These are phyloP conservation scores for Holcopasites calliopsidis DNA, from an alignment of 1,140 invertebrate species.

Conservation along the genomic window DNA sequence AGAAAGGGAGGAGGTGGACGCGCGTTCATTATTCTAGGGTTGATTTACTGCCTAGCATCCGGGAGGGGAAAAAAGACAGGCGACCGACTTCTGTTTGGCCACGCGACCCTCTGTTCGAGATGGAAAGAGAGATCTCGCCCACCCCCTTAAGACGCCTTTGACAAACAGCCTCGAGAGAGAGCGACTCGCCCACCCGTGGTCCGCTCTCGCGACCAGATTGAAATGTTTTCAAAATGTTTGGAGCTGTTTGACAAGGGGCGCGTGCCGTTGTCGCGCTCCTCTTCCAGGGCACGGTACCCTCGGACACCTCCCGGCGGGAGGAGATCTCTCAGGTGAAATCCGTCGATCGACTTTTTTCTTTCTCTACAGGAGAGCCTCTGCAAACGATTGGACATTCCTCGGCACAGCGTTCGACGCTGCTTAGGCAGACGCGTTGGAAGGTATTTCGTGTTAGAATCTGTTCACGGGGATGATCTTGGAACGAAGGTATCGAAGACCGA, in stretches of 20 bases:
- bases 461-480: too few relatives aligned
- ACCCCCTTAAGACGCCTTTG: conserved; percentile 32
- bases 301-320: neutral
- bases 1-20: neutral
- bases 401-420: too few relatives aligned
- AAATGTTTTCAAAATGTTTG: conserved; percentile 73
- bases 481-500: too few relatives aligned
- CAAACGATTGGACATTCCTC: too few relatives aligned
- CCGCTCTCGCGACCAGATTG: conserved; percentile 57
- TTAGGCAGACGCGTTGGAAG: too few relatives aligned
- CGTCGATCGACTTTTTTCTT: neutral
- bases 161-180: conserved; percentile 55
- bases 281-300: neutral
- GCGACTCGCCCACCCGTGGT: conserved; percentile 49
- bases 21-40: neutral
- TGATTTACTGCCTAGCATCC: conserved; percentile 46
- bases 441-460: too few relatives aligned
- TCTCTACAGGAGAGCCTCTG: too few relatives aligned
- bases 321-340: neutral
- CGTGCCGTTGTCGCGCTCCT: conserved; percentile 50
- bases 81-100: conserved; percentile 50
- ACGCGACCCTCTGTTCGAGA: conserved; percentile 61
- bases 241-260: conserved; percentile 67
- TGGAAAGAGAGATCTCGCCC: conserved; percentile 4
- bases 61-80: neutral